Percentiles rank a stretch among this genome's conserved stretches.
These are phyloP conservation scores for Eremophila alpestris DNA, from an alignment of 2,797 vertebrate species.

Conservation along the genomic window DNA sequence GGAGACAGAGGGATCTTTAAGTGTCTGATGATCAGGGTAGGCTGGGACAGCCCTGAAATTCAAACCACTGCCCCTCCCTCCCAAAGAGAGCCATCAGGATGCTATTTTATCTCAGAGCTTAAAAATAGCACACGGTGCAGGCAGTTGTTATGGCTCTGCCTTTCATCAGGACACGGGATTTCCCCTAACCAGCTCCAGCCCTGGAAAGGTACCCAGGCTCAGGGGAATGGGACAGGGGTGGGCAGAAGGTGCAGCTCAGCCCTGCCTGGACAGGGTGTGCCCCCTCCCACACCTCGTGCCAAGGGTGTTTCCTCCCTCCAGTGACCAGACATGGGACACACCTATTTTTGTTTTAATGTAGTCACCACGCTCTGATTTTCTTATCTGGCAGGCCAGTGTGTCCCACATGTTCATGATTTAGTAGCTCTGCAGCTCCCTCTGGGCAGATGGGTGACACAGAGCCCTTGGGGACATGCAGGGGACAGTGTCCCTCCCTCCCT, in stretches of 20 bases:
- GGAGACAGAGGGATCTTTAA: neutral
- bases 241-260: neutral
- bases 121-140: conserved; percentile 46
- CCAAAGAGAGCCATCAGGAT: conserved; percentile 6
- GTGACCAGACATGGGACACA: neutral
- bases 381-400: neutral
- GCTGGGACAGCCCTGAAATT: conserved; percentile 27
- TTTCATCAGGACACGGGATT: neutral
- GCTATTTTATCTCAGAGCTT: conserved; percentile 34
- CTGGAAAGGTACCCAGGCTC: neutral
- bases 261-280: neutral
- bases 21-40: neutral
- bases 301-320: neutral
- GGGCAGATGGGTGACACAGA: neutral
- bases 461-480: neutral
- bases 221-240: neutral
- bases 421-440: neutral
- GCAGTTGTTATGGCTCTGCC: conserved; percentile 16
- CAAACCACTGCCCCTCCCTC: neutral
- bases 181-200: neutral
- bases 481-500: neutral
- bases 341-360: neutral
- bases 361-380: neutral
- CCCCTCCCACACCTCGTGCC: neutral
- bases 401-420: neutral